These are phyloP conservation scores for Caloenas nicobarica DNA, from an alignment of 2,113 vertebrate genomes.

Conservation along the genomic window DNA sequence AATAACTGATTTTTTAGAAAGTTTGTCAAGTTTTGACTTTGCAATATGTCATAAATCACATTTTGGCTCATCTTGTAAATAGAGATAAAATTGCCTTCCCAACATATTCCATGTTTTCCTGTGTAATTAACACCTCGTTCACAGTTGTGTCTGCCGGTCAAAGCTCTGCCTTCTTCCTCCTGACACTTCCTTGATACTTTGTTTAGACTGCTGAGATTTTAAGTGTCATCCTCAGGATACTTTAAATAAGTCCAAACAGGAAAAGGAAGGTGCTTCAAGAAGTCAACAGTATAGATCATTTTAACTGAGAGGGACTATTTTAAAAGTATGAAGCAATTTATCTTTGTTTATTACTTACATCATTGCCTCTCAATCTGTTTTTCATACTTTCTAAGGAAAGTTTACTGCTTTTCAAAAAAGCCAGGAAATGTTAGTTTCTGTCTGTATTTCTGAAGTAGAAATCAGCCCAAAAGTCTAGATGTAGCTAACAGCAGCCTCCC, in stretches of 20 bases:
- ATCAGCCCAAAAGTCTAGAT: background rate
- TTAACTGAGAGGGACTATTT: background rate
- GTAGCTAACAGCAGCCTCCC: background rate
- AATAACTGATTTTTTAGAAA: slow-evolving; percentile 5
- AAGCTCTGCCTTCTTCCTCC: slow-evolving; percentile 39
- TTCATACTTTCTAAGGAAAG: background rate
- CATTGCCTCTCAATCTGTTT: background rate
- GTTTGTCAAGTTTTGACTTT: background rate
- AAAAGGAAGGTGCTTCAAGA: slow-evolving; percentile 51
- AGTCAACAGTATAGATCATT: slow-evolving; percentile 26
- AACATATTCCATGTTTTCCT: slow-evolving; percentile 68
- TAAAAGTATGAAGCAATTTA: slow-evolving; percentile 15
- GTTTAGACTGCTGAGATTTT: slow-evolving; percentile 62
- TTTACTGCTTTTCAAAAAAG: background rate
- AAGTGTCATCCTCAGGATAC: slow-evolving; percentile 38
- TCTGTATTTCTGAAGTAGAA: background rate
- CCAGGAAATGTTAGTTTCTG: background rate
- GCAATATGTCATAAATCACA: slow-evolving; percentile 53
- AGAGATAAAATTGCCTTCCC: slow-evolving; percentile 61
- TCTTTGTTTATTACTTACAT: background rate
- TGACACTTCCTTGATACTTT: slow-evolving; percentile 72
- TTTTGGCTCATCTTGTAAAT: slow-evolving; percentile 62
- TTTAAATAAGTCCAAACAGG: slow-evolving; percentile 48
- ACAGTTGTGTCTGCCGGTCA: slow-evolving; percentile 75
- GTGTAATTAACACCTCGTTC: slow-evolving; percentile 78